These are phyloP conservation scores for Apus apus DNA, from an alignment of 2,113 vertebrate species.

Conservation along the genomic window DNA sequence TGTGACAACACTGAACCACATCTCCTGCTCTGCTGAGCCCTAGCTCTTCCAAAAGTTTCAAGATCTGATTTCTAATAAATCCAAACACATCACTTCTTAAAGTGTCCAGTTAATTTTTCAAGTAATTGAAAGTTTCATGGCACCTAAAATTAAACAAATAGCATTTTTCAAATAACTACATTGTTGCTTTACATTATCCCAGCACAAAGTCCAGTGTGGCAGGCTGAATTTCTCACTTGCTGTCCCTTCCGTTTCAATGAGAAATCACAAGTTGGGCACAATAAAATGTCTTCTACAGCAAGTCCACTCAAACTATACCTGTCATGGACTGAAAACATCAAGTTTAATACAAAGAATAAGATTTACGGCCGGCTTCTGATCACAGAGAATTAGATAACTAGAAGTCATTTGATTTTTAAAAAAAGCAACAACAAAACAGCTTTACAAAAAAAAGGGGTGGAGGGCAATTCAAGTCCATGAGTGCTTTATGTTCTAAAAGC, in stretches of 20 bases:
- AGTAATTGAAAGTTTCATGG: not conserved
- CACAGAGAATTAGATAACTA: not conserved
- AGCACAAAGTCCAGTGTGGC: not conserved
- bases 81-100: not conserved
- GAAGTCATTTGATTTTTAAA: not conserved
- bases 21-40: not conserved
- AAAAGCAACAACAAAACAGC: not conserved
- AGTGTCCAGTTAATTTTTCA: not conserved
- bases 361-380: not conserved
- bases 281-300: not conserved
- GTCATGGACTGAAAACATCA: not conserved
- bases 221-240: not conserved
- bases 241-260: not conserved
- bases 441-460: not conserved
- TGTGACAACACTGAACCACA: conserved; percentile 42
- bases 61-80: conserved; percentile 11
- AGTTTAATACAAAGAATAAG: not conserved
- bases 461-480: not conserved
- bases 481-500: not conserved
- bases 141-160: not conserved
- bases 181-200: not conserved
- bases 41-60: not conserved
- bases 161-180: not conserved
- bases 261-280: not conserved
- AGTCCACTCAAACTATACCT: not conserved